These are phyloP conservation scores for Petrocephalus sullivani DNA, from an alignment of 2,797 vertebrate species.

Conservation along the genomic window DNA sequence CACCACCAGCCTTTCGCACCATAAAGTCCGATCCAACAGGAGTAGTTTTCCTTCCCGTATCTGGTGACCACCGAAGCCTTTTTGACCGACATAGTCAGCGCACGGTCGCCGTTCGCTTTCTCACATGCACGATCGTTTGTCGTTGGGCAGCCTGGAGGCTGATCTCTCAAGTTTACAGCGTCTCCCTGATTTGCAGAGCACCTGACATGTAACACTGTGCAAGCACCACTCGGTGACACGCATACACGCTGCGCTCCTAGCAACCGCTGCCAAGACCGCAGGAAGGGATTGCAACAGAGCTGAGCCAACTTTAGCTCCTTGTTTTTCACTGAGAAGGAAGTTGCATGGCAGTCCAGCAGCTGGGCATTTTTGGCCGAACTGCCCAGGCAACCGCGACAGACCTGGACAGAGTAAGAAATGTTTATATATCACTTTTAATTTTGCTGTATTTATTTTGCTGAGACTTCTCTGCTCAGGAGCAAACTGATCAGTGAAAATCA, in stretches of 20 bases:
- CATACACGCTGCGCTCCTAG: background rate
- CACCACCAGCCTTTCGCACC: background rate
- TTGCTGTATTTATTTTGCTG: background rate
- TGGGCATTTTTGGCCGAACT: background rate
- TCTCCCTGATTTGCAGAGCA: background rate
- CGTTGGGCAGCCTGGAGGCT: background rate
- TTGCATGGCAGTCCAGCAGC: background rate
- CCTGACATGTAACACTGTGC: background rate
- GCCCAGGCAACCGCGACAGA: background rate
- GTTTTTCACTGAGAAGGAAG: background rate
- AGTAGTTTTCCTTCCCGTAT: background rate
- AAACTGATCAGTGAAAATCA: background rate
- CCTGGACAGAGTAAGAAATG: background rate
- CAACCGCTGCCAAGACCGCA: background rate
- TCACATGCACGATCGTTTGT: background rate
- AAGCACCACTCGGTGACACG: background rate
- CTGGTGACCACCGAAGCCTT: background rate
- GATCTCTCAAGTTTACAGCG: background rate
- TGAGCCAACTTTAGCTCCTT: background rate
- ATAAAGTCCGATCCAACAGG: background rate
- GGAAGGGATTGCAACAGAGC: background rate
- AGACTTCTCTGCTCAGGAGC: background rate
- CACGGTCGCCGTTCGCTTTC: background rate
- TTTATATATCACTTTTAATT: background rate
- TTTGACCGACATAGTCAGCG: background rate